phyloP scores from a whole-genome alignment of 2,797 vertebrate species.

The Intellagama lesueurii region DNA sequence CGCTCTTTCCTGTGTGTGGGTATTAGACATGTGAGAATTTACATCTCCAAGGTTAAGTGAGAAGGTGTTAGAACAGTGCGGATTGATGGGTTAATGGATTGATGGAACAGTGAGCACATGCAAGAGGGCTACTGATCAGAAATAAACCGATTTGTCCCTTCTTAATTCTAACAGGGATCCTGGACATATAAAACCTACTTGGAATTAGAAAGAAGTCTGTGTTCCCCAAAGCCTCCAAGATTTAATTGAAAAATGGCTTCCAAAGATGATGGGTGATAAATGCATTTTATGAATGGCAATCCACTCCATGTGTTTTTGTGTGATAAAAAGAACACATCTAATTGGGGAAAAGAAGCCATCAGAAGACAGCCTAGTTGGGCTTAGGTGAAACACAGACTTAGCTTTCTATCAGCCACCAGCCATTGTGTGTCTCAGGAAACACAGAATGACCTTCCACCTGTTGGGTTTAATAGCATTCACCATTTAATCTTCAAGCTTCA shows the following conservation, averaged over 20 bases:
- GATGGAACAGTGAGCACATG: not conserved
- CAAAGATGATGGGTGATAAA: slow-evolving; percentile 51
- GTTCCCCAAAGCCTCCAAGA: slow-evolving; percentile 24
- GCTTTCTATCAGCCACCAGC: not conserved
- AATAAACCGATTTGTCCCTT: not conserved
- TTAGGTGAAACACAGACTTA: not conserved
- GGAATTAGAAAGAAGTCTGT: slow-evolving; percentile 14
- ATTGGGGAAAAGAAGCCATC: slow-evolving; percentile 14
- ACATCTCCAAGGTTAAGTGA: too few species aligned
- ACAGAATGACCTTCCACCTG: not conserved
- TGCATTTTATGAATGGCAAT: slow-evolving; percentile 44
- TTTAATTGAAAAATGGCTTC: slow-evolving; percentile 12
- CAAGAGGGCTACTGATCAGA: too few species aligned
- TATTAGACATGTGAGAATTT: too few species aligned
- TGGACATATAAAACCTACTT: slow-evolving; percentile 41
- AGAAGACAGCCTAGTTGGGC: slow-evolving; percentile 7
- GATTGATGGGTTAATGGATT: not conserved
- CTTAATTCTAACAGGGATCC: slow-evolving; percentile 32
- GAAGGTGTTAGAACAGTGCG: too few species aligned
- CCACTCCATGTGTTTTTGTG: slow-evolving; percentile 12
- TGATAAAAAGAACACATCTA: not conserved
- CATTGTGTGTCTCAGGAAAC: not conserved
- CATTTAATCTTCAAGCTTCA: slow-evolving; percentile 16
- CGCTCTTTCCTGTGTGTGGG: too few species aligned
- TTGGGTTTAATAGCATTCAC: not conserved